Evolutionary conservation across 2,888 invertebrate species (phyloP).

Genomic region (Phoronis australis): DNA sequence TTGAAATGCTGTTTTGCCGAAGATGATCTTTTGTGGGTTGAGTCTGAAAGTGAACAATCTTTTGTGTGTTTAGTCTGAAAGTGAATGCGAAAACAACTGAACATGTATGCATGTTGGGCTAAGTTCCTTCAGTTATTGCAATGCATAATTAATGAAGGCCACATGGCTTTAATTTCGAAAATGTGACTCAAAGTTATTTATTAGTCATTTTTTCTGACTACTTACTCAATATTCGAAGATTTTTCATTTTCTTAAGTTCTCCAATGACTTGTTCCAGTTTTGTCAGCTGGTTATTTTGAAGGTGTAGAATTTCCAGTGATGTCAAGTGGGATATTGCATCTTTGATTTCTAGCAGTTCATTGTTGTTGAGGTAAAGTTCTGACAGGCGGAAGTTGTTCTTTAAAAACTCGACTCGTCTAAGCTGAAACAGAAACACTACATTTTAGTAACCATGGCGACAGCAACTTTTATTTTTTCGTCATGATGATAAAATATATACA

Average conservation of each 20-base stretch:
- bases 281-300: constrained; percentile 46
- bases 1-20: too few species aligned
- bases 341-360: constrained; percentile 32
- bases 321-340: constrained; percentile 38
- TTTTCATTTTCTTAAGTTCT: constrained; percentile 41
- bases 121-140: too few species aligned
- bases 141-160: neutral
- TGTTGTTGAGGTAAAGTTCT: constrained; percentile 43
- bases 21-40: too few species aligned
- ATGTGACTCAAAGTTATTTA: too few species aligned
- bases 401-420: constrained; percentile 31
- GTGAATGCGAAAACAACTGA: too few species aligned
- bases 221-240: constrained; percentile 39
- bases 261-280: constrained; percentile 34
- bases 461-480: too few species aligned
- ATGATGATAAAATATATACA: too few species aligned
- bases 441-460: too few species aligned
- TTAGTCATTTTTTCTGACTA: too few species aligned
- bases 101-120: too few species aligned
- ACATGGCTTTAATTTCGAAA: neutral
- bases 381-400: constrained; percentile 30
- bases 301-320: constrained; percentile 32
- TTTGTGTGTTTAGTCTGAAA: too few species aligned
- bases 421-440: constrained; percentile 26
- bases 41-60: too few species aligned